These are phyloP conservation scores for Struthio camelus DNA, from an alignment of 2,113 vertebrate genomes.

Conservation along the genomic window DNA sequence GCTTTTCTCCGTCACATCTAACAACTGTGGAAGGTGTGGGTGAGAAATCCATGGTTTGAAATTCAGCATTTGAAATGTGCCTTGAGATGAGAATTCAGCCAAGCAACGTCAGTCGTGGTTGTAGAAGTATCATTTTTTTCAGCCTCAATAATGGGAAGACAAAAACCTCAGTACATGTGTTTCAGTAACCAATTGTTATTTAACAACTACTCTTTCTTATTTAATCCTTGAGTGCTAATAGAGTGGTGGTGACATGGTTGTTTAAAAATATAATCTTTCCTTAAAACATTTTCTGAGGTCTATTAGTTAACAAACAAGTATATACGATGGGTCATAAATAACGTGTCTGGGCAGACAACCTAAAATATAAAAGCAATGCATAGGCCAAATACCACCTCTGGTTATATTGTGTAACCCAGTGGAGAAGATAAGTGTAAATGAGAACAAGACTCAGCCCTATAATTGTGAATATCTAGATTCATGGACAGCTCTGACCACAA, in stretches of 20 bases:
- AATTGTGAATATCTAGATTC: conserved; percentile 36
- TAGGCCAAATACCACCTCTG: conserved; percentile 32
- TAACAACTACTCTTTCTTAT: conserved; percentile 39
- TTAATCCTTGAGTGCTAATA: conserved; percentile 36
- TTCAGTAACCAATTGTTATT: conserved; percentile 44
- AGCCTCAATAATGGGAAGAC: conserved; percentile 43
- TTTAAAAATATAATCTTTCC: conserved; percentile 25
- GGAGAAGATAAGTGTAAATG: conserved; percentile 36
- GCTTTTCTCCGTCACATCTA: conserved; percentile 27
- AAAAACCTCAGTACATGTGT: conserved; percentile 27
- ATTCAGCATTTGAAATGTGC: not conserved
- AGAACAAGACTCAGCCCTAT: not conserved
- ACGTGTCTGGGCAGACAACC: not conserved
- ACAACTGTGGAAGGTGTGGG: conserved; percentile 17
- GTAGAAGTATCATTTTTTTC: not conserved
- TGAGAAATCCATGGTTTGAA: conserved; percentile 53
- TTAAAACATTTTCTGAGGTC: conserved; percentile 10
- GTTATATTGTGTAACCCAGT: conserved; percentile 31
- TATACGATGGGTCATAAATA: conserved; percentile 21
- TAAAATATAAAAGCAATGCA: not conserved
- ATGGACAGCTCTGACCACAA: conserved; percentile 24
- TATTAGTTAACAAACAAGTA: conserved; percentile 40
- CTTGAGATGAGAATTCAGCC: conserved; percentile 2
- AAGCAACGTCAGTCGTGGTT: not conserved
- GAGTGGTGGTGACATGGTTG: not conserved